Evolutionary conservation across 2,113 vertebrate species (phyloP).

Genomic region (Bungarus multicinctus): DNA sequence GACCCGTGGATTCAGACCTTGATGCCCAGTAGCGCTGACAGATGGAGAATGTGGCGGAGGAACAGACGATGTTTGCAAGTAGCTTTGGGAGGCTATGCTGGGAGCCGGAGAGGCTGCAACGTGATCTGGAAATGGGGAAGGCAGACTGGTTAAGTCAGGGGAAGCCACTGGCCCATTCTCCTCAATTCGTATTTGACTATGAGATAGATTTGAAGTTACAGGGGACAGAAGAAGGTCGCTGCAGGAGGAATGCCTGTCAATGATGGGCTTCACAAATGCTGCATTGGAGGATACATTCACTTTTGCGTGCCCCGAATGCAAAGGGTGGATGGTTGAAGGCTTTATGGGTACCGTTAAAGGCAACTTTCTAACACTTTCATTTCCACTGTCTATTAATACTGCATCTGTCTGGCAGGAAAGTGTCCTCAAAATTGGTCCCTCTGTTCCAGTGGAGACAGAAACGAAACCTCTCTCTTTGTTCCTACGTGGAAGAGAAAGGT

Average conservation of each 20-base stretch:
- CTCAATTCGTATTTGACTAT: constrained; percentile 67
- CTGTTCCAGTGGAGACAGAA: constrained; percentile 83
- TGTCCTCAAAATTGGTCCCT: constrained; percentile 72
- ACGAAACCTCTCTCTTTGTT: constrained; percentile 70
- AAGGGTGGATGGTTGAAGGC: constrained; percentile 75
- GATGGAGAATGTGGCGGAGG: constrained; percentile 75
- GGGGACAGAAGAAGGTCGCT: constrained; percentile 71
- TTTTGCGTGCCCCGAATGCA: constrained; percentile 78
- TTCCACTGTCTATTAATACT: constrained; percentile 60
- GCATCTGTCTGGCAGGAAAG: constrained; percentile 86
- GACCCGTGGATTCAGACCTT: constrained; percentile 86
- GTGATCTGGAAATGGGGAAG: constrained; percentile 49
- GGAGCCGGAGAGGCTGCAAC: constrained; percentile 49
- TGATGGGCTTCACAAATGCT: constrained; percentile 58
- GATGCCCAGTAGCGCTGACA: constrained; percentile 69
- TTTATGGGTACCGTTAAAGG: constrained; percentile 83
- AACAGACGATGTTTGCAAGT: constrained; percentile 46
- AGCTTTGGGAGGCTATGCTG: constrained; percentile 57
- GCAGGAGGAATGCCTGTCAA: constrained; percentile 79
- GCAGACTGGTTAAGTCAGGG: constrained; percentile 60
- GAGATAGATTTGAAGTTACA: constrained; percentile 43
- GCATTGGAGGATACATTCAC: constrained; percentile 59
- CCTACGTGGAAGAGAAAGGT: constrained; percentile 60
- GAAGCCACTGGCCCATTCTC: constrained; percentile 82
- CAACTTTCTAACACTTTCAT: constrained; percentile 81